These are phyloP conservation scores for Drosophila emarginata DNA, from an alignment of 2,888 invertebrate species.

Conservation along the genomic window DNA sequence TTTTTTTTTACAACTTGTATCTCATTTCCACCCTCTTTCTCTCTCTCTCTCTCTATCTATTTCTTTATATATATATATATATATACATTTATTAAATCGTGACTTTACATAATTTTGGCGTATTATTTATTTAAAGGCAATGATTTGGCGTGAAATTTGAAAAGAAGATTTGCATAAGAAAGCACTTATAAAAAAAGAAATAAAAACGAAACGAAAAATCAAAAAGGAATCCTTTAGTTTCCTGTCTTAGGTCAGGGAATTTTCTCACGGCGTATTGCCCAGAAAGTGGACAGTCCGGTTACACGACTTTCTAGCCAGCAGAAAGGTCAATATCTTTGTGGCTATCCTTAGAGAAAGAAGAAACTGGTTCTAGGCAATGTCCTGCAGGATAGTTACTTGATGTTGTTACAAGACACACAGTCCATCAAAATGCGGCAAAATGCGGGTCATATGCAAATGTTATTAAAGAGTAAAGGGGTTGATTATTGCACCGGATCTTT, in stretches of 20 bases:
- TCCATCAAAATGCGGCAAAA: slow-evolving; percentile 43
- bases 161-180: slow-evolving; percentile 67
- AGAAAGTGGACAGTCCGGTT: slow-evolving; percentile 80
- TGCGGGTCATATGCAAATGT: slow-evolving; percentile 74
- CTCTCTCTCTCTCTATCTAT: neutral
- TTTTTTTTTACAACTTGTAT: slow-evolving; percentile 9
- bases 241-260: slow-evolving; percentile 65
- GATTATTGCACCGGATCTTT: slow-evolving; percentile 35
- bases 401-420: slow-evolving; percentile 51
- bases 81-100: slow-evolving; percentile 63
- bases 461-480: slow-evolving; percentile 52
- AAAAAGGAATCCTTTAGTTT: slow-evolving; percentile 1
- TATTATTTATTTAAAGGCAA: slow-evolving; percentile 76
- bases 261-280: slow-evolving; percentile 70
- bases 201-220: too few relatives aligned
- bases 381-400: slow-evolving; percentile 61
- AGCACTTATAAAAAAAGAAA: neutral
- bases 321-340: slow-evolving; percentile 59
- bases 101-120: slow-evolving; percentile 75
- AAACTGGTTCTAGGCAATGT: slow-evolving; percentile 68
- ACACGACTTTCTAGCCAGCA: slow-evolving; percentile 41
- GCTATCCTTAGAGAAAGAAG: slow-evolving; percentile 37
- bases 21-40: neutral
- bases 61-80: slow-evolving; percentile 28
- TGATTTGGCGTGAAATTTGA: slow-evolving; percentile 71